These are phyloP conservation scores for Prunella himalayana DNA, from an alignment of 2,113 vertebrate genomes.

Conservation along the genomic window DNA sequence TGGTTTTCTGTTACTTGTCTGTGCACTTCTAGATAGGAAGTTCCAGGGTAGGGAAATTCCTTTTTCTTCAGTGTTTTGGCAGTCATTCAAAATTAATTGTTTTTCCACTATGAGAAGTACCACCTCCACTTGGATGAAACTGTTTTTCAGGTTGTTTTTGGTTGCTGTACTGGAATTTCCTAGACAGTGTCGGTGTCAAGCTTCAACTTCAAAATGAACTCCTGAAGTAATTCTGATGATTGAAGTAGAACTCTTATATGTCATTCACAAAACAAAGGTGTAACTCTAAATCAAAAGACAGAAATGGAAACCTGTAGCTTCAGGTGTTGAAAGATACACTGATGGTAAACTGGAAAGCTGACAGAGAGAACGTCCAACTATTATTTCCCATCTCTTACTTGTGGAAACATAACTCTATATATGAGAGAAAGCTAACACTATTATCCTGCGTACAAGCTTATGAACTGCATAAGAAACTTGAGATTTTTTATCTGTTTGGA, in stretches of 20 bases:
- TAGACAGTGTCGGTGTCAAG: neutral
- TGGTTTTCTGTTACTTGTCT: neutral
- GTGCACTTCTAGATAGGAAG: neutral
- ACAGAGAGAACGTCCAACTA: neutral
- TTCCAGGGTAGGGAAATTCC: neutral
- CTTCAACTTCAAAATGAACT: neutral
- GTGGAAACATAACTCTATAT: neutral
- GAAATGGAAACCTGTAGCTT: neutral
- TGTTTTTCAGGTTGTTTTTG: neutral
- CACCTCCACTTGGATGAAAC: neutral
- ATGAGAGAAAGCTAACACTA: neutral
- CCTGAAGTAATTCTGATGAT: neutral
- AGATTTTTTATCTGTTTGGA: neutral
- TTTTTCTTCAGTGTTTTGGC: neutral
- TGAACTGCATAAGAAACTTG: neutral
- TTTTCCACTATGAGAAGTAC: fast-evolving
- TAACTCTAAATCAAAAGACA: neutral
- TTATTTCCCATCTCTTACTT: neutral
- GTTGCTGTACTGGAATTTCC: neutral
- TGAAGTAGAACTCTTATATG: neutral
- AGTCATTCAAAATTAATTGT: neutral
- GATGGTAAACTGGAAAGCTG: neutral
- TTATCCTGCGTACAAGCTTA: neutral
- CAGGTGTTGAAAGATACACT: neutral
- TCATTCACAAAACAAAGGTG: neutral